Conservation (phyloP, 2,113 vertebrate genomes). For the Apteryx owenii region DNA sequence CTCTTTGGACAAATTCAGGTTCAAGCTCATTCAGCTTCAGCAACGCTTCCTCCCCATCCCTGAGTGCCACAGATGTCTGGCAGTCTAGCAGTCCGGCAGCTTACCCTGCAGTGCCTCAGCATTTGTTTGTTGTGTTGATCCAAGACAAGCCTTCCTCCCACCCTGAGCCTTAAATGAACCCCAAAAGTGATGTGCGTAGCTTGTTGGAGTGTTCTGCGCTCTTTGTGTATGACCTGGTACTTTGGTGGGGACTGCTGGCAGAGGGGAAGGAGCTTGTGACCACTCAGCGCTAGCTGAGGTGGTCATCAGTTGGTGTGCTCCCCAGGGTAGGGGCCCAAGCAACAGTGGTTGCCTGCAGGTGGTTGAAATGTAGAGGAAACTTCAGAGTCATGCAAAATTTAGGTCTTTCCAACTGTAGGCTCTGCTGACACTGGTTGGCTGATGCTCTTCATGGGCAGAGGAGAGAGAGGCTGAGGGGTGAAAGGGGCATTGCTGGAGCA, state of each 20-base stretch:
- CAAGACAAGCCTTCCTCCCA: background rate
- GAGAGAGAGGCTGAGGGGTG: background rate
- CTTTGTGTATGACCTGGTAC: fast-evolving
- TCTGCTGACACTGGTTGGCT: background rate
- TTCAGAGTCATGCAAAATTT: background rate
- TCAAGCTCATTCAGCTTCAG: too few relatives aligned
- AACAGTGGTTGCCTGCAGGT: background rate
- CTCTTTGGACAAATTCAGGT: background rate
- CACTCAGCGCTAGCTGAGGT: background rate
- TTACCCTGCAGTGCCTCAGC: background rate
- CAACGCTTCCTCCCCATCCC: too few relatives aligned
- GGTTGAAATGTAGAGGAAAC: background rate
- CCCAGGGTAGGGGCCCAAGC: background rate
- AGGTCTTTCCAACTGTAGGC: background rate
- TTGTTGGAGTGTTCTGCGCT: background rate
- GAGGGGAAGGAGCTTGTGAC: background rate
- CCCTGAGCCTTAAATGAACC: background rate
- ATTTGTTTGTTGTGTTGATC: background rate
- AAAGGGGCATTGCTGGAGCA: background rate
- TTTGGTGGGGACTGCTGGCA: background rate
- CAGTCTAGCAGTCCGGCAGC: too few relatives aligned
- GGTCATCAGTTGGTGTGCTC: fast-evolving
- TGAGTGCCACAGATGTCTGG: too few relatives aligned
- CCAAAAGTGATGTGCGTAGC: background rate
- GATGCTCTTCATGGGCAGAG: background rate